Percentiles rank a stretch among this genome's conserved stretches.
Conservation (phyloP, 2,797 vertebrate species). For the Melanotaenia boesemani region DNA sequence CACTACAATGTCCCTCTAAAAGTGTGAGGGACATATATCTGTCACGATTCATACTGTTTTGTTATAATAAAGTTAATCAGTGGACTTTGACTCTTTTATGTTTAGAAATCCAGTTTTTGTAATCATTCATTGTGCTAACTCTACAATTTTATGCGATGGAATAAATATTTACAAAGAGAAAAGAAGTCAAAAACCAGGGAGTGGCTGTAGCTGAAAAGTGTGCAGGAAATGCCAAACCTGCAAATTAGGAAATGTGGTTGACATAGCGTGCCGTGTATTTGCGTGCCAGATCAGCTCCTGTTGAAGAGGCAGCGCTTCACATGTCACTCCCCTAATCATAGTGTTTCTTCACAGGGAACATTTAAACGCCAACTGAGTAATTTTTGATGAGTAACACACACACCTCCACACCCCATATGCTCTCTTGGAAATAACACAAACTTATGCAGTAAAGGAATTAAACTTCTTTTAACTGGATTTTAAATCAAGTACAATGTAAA, state of each 20-base stretch:
- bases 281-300: conserved; percentile 34
- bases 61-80: conserved; percentile 10
- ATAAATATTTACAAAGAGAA: not conserved
- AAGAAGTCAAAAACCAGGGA: not conserved
- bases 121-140: not conserved
- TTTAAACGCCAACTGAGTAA: conserved; percentile 46
- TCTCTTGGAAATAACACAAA: conserved; percentile 11
- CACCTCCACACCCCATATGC: conserved; percentile 16
- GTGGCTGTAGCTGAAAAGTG: not conserved
- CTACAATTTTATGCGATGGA: not conserved
- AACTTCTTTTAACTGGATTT: not conserved
- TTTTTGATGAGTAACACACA: conserved; percentile 30
- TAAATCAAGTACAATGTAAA: not conserved
- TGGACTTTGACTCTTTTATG: conserved; percentile 3
- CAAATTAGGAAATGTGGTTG: conserved; percentile 6
- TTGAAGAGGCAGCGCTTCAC: conserved; percentile 40
- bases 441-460: conserved; percentile 1
- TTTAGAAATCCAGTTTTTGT: conserved; percentile 9
- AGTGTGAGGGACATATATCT: conserved; percentile 34
- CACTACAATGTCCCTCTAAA: conserved; percentile 60
- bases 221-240: conserved; percentile 8
- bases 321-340: conserved; percentile 39
- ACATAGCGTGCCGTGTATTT: conserved; percentile 20
- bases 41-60: conserved; percentile 45
- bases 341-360: conserved; percentile 40